Percentiles rank a stretch among this genome's conserved stretches.
These are phyloP conservation scores for Sus scrofa DNA, from an alignment of 2,113 vertebrate species.

Conservation along the genomic window DNA sequence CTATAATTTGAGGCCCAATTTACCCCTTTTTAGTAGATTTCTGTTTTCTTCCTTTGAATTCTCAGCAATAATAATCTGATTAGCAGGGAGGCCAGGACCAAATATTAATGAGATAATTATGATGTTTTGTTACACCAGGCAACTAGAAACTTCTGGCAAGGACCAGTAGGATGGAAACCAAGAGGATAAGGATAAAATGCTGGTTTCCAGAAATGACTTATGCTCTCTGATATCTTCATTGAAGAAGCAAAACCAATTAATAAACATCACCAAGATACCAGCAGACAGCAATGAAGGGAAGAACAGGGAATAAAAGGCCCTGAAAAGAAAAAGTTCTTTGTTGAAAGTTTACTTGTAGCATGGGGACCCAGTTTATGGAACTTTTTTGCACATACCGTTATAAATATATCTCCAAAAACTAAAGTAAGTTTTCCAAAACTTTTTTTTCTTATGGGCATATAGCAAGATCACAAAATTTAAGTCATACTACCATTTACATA, in stretches of 20 bases:
- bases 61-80: conserved; percentile 62
- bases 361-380: background rate
- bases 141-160: conserved; percentile 14
- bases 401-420: conserved; percentile 29
- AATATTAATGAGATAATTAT: conserved; percentile 66
- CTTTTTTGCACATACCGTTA: background rate
- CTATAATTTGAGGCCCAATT: conserved; percentile 3
- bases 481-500: background rate
- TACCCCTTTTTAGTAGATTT: conserved; percentile 28
- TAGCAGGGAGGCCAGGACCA: conserved; percentile 52
- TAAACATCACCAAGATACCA: background rate
- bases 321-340: background rate
- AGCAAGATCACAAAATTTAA: background rate
- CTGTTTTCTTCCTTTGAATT: conserved; percentile 52
- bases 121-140: conserved; percentile 51
- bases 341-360: background rate
- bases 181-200: background rate
- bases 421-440: background rate
- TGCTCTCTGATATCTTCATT: background rate
- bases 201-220: conserved; percentile 28
- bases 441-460: background rate
- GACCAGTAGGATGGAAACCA: background rate
- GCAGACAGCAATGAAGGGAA: background rate
- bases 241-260: conserved; percentile 30
- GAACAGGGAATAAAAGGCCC: background rate